Conservation (phyloP, 1,140 invertebrate genomes). For the Drosophila sulfurigaster region DNA sequence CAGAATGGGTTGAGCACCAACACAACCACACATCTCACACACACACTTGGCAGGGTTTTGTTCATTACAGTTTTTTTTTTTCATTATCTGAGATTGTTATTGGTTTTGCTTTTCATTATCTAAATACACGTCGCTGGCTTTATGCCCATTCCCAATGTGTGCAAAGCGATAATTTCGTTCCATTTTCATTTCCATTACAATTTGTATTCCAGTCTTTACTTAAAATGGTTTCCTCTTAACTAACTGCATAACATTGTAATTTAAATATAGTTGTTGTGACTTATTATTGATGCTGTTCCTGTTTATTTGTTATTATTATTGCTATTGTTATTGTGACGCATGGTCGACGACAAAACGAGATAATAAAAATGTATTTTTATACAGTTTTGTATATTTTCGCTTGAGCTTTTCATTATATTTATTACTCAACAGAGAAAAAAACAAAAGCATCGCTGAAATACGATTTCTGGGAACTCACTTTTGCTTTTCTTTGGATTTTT, state of each 20-base stretch:
- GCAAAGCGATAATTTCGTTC: slow-evolving; percentile 34
- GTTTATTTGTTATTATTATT: slow-evolving; percentile 12
- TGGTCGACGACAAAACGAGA: slow-evolving; percentile 44
- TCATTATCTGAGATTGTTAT: slow-evolving; percentile 51
- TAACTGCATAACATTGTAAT: slow-evolving; percentile 51
- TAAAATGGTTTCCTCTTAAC: slow-evolving; percentile 25
- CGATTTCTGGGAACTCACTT: slow-evolving; percentile 34
- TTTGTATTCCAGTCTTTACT: slow-evolving; percentile 48
- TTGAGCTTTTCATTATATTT: slow-evolving; percentile 29
- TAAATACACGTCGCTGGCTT: slow-evolving; percentile 72
- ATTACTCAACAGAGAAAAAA: slow-evolving; percentile 19
- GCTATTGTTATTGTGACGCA: slow-evolving; percentile 39
- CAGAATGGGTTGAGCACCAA: slow-evolving; percentile 60
- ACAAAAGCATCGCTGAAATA: slow-evolving; percentile 17
- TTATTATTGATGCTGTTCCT: slow-evolving; percentile 3
- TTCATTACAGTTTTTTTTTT: slow-evolving; percentile 39
- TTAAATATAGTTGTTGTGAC: slow-evolving; percentile 60
- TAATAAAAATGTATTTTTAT: slow-evolving; percentile 73
- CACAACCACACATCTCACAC: slow-evolving; percentile 20
- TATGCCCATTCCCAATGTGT: slow-evolving; percentile 55
- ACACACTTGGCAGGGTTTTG: slow-evolving; percentile 34
- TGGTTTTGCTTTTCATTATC: slow-evolving; percentile 64
- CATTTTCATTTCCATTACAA: slow-evolving; percentile 38
- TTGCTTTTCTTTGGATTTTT: slow-evolving; percentile 8
- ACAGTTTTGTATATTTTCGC: slow-evolving; percentile 41